phyloP scores from a whole-genome alignment of 2,797 vertebrate species.

The Anguilla megastoma region DNA sequence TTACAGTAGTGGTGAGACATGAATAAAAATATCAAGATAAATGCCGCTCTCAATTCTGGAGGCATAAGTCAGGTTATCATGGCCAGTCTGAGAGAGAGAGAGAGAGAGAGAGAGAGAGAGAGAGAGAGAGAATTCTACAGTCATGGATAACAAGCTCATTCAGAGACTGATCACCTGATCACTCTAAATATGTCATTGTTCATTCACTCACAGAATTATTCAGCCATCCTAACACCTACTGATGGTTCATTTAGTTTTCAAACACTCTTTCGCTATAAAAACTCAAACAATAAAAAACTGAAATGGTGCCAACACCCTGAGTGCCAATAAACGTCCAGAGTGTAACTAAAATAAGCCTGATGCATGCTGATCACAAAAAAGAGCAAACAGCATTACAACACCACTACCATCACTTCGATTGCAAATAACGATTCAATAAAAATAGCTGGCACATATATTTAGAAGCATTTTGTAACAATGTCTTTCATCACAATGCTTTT shows the following conservation, averaged over 20 bases:
- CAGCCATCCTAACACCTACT: neutral
- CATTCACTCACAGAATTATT: neutral
- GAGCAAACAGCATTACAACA: neutral
- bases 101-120: neutral
- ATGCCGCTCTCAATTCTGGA: too few species aligned
- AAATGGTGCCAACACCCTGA: neutral
- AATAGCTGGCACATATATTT: neutral
- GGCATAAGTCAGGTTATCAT: too few species aligned
- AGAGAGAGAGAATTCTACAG: neutral
- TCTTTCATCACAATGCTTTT: neutral
- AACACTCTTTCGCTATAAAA: neutral
- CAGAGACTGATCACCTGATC: neutral
- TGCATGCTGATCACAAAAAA: neutral
- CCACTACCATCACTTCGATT: neutral
- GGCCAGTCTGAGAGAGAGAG: too few species aligned
- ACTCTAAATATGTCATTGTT: neutral
- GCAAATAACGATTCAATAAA: neutral
- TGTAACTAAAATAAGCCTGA: neutral
- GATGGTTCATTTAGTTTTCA: neutral
- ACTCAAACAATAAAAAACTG: neutral
- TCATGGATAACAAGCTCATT: neutral
- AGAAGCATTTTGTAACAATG: neutral
- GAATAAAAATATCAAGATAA: too few species aligned
- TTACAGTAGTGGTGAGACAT: too few species aligned
- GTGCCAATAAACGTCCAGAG: neutral